Evolutionary conservation across 2,797 vertebrate genomes (phyloP), one percentile per base, ranked within the genome.

Genomic region (Acrossocheilus fasciatus): DNA sequence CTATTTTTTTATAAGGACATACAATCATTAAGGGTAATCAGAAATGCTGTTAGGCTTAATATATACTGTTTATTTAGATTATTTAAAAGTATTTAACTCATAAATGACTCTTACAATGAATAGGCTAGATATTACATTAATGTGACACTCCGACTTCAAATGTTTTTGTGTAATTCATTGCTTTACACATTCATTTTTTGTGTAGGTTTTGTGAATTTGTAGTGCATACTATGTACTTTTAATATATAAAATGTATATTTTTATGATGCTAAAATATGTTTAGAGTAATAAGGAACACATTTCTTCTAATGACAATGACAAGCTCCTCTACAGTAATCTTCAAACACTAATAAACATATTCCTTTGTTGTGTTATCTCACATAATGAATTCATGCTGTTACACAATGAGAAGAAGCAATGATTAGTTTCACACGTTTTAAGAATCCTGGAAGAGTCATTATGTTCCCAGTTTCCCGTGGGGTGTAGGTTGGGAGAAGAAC

Each of bases 361-460:
- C n/a, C 50, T 54, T 4, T 59, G 39, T n/a, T 78, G 43, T 73
- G 68, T 81, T 52, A 39, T 81, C 78, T 86, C 41, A 81, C 57
- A 41, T 66, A 41, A 66, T 81, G 43, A 66, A 64, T 54, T 81
- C 69, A 86, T 52, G 23, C 68, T 83, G 47, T 73, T 83, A 26
- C 39, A 59, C 39, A 74, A 14, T 64, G 20, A 81, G 20, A 47
- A 39, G 17, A 70, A 59, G 54, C 39, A 50, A 85, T 79, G 30
- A 86, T 86, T 81, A 81, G 23, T 74, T 81, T 74, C 54, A 80
- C 69, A 86, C 77, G 30, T 86, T 66, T 41, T 50, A 14, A 62
- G 73, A 64, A 73, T n/a, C 14, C 30, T 80, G 52, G 39, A 73
- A 41, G 20, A 14, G 70, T 70, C 66, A 59, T 80, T 80, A 72